Evolutionary conservation across 2,888 invertebrate genomes (phyloP).

Genomic region (Macrosiphum euphorbiae): DNA sequence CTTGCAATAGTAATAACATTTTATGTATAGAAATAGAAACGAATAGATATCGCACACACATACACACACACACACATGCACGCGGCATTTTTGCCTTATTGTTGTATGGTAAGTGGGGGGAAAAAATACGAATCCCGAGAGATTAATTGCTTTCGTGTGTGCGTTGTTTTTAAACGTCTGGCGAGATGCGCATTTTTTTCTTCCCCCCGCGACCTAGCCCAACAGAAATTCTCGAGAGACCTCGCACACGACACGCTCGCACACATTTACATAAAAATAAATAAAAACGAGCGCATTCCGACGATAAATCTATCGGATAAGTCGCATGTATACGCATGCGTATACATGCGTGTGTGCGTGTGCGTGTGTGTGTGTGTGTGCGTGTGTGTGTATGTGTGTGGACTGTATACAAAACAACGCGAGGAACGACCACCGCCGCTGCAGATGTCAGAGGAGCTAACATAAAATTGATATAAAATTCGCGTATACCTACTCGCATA

Average conservation of each 20-base stretch:
- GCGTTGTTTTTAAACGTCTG: constrained; percentile 9
- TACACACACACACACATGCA: background rate
- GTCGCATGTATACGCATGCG: background rate
- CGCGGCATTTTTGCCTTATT: background rate
- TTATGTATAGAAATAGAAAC: background rate
- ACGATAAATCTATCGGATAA: constrained; percentile 17
- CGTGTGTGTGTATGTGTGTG: background rate
- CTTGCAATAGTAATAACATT: constrained; percentile 18
- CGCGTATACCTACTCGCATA: background rate
- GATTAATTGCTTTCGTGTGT: constrained; percentile 33
- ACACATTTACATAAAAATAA: constrained; percentile 13
- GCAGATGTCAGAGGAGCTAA: background rate
- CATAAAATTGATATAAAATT: background rate
- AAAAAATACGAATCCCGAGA: constrained; percentile 21
- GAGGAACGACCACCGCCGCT: background rate
- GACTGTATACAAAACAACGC: background rate
- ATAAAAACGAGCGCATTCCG: background rate
- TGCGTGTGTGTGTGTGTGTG: background rate
- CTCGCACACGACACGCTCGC: background rate
- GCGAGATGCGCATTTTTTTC: background rate
- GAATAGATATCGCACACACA: background rate
- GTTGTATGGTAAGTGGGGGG: background rate
- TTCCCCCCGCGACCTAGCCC: constrained; percentile 53
- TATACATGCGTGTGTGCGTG: background rate
- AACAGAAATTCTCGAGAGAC: constrained; percentile 53